Base-by-base conservation (phyloP, 2,888 invertebrate species). In the Anthophora plumipes region DNA sequence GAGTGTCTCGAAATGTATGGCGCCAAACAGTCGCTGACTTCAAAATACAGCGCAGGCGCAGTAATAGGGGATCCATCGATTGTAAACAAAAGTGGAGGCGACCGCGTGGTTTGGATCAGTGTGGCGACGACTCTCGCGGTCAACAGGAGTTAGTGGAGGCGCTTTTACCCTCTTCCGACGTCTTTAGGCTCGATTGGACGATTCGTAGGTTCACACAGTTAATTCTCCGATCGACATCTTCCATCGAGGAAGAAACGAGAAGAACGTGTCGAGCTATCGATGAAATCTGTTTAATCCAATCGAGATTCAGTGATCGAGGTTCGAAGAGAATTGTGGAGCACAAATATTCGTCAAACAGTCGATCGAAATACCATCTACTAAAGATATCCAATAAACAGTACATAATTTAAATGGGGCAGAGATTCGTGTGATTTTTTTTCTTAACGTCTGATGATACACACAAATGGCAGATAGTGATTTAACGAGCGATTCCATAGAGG, bases 51-150 rank as follows among this genome's bases (percentile, higher is more conserved):
- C 83, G 88, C 89, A 84, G 77, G 90, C 90, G 90, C 87, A 37
- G 2, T 39, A 11, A n/a, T 41, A 63, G 67, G 17, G 48, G 55
- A 31, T 46, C 50, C 55, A 39, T 31, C 41, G 81, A 77, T 84
- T 82, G 87, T 91, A 92, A 92, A 92, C 91, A 92, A 92, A 92
- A 92, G 83, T 88, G 66, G 72, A 80, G 74, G 84, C 83, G 77
- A 90, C 88, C 90, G 90, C 91, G 89, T 91, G 91, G 89, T 85
- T 88, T 75, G 77, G 88, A 89, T 86, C 92, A 93, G 93, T 93
- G 86, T 89, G 87, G 89, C 82, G 75, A 73, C 75, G 79, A 72
- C 86, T 84, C 75, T 43, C 70, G 72, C 75, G 64, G 71, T 70
- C 55, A 80, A 77, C n/a, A 82, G 78, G 85, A 80, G 59, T 63